Evolutionary conservation across 2,888 invertebrate genomes (phyloP), one percentile per base, ranked within the genome.

Genomic region (Caenorhabditis sp.): DNA sequence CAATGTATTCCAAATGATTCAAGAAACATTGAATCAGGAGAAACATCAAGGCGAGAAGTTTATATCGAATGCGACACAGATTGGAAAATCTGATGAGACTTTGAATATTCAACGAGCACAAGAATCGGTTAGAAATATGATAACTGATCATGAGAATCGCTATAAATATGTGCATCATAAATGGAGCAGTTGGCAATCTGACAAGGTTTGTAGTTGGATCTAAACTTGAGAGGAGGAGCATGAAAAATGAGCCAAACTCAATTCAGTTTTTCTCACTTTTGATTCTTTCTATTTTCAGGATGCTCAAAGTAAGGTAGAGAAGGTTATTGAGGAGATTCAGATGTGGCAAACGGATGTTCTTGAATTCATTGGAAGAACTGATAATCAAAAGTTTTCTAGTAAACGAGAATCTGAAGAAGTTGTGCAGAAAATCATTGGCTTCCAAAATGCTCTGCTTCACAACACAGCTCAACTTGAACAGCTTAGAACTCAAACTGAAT

Each of bases 41-140:
- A 77, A 78, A 59, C 78, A 83, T 59, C 85, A 86, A 74, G 82
- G 85, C 43, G 83, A 85, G n/a, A 80, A 83, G 31, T 85, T 86
- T 72, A 77, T 81, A 21, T 71, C 77, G 5, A 71, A 76, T 20
- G 79, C 81, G 0, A 70, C 69, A 14, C 78, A 78, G 61, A 76
- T 74, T 8, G 70, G 70, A 60, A 76, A 71, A 53, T 65, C 70
- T 12, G 80, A 80, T 31, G 70, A 70, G 10, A 71, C 69, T 64
- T 54, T 80, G 49, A 76, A 76, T 12, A 75, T 78, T 26, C 67
- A 76, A 43, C 57, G 78, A 43, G 85, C 84, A 0, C 67, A 77
- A 23, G 78, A 83, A 64, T 67, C 82, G 12, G 82, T 85, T 10
- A 59, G 71, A 36, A 76, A 78, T 26, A 76, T 81, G 60, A 72